A percentile compares a stretch with the other conserved stretches of the same genome.
These are phyloP conservation scores for Mola mola DNA, from an alignment of 2,113 vertebrate species.

Conservation along the genomic window DNA sequence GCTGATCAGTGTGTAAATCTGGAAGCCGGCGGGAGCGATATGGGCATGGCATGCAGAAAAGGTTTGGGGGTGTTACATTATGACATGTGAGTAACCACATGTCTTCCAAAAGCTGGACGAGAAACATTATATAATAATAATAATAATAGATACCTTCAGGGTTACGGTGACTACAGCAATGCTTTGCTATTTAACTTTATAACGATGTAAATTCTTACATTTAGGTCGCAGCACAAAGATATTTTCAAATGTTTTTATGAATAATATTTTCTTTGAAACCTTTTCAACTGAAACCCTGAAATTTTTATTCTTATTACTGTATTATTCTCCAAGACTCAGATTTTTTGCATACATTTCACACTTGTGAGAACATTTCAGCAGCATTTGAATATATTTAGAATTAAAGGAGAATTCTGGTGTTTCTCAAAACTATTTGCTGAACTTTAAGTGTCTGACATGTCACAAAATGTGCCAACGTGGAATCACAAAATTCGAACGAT, in stretches of 20 bases:
- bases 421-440: no score
- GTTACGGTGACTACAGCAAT: background rate
- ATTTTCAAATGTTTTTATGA: background rate
- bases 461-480: no score
- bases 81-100: background rate
- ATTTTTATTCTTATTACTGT: no score
- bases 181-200: background rate
- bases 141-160: background rate
- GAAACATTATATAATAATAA: background rate
- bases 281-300: no score
- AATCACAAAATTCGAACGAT: no score
- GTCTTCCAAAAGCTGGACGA: no score
- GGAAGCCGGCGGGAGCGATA: background rate
- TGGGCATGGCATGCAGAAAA: background rate
- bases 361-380: background rate
- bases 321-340: background rate
- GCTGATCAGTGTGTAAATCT: background rate
- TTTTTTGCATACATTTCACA: no score
- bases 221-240: no score
- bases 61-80: background rate
- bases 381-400: background rate
- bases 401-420: no score
- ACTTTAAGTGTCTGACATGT: no score
- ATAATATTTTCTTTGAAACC: no score
- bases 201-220: background rate